phyloP scores from a whole-genome alignment of 2,888 invertebrate genomes.

The Lycaena phlaeas region DNA sequence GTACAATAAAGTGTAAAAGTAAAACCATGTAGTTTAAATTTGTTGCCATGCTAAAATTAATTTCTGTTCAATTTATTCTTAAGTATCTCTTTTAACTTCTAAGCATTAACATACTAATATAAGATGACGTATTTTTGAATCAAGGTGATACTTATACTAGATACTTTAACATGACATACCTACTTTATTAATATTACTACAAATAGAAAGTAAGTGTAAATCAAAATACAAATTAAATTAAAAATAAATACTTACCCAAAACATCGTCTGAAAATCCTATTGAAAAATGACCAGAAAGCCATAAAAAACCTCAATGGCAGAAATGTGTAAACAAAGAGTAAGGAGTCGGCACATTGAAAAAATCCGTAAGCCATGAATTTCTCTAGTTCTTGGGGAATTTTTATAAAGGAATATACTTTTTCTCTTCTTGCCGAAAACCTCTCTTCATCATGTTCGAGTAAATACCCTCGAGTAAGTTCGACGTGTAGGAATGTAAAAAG shows the following conservation, averaged over 20 bases:
- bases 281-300: conserved; percentile 86
- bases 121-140: too few relatives aligned
- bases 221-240: too few relatives aligned
- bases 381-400: conserved; percentile 93
- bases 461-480: conserved; percentile 93
- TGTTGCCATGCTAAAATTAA: too few relatives aligned
- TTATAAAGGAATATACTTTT: conserved; percentile 97
- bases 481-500: conserved; percentile 83
- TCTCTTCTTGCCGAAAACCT: conserved; percentile 94
- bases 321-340: conserved; percentile 97
- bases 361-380: conserved; percentile 95
- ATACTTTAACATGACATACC: too few relatives aligned
- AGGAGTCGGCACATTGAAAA: conserved; percentile 96
- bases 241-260: conserved; percentile 74
- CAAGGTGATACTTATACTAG: too few relatives aligned
- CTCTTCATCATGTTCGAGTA: conserved; percentile 95
- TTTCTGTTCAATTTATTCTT: too few relatives aligned
- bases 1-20: too few relatives aligned
- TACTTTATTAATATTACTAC: too few relatives aligned
- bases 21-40: too few relatives aligned
- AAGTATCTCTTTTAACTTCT: too few relatives aligned
- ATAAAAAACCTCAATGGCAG: conserved; percentile 92
- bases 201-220: too few relatives aligned
- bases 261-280: conserved; percentile 81
- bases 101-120: too few relatives aligned